Evolutionary conservation across 1,140 invertebrate genomes (phyloP), one percentile per base, ranked within the genome.

Genomic region (Drosophila equinoxialis): DNA sequence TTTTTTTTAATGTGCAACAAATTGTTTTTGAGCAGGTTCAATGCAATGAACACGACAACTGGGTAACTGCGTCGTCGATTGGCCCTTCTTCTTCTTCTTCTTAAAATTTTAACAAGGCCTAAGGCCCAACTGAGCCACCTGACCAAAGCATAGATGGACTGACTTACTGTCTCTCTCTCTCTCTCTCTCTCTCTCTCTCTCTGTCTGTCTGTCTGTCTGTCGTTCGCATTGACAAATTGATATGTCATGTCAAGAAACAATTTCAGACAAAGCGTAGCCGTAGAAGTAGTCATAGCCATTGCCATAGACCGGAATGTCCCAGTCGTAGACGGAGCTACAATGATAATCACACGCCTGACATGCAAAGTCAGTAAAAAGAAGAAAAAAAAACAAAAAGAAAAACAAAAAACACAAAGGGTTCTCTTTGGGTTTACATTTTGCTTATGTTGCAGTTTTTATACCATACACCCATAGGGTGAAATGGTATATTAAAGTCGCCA

Each of bases 191-290:
- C 51, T 59, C 57, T 61, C 1, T 6, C 45, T 13, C 51, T 68
- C 51, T 33, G 48, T 48, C 68, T 64, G 69, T 57, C 63, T 77
- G 37, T 39, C 10, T 51, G 45, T 51, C 45, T 71, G 78, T 81
- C 79, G 60, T 82, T 87, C 61, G 84, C 76, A 89, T 89, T 87
- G 83, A 89, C 77, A 89, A 91, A 91, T 91, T 91, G 89, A 89
- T 85, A 84, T 91, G 83, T 90, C 89, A 91, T 91, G 89, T 91
- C 89, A 91, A 89, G 89, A 91, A 91, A 91, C 89, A 91, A 91
- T 91, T 91, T 91, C 71, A 72, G 81, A 68, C 82, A 54, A 83
- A 85, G 84, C 87, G 71, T 77, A 89, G 73, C 84, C 83, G 67
- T 68, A 74, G 39, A 17, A 48, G 60, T 51, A 68, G 23, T 35